Evolutionary conservation across 2,888 invertebrate genomes (phyloP).

Genomic region (Hypomecis atomaria): DNA sequence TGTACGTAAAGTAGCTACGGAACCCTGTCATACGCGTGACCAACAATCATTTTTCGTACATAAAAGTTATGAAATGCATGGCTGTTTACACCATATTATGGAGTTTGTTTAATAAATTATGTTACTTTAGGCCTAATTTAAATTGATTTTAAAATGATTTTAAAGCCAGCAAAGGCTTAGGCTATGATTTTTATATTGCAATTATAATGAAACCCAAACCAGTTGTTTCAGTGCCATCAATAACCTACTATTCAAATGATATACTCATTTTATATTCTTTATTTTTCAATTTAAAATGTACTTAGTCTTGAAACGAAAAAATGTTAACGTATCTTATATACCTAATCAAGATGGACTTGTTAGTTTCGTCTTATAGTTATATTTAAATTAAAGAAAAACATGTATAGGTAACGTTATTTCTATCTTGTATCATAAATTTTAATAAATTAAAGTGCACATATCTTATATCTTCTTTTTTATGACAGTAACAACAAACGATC

Average conservation of each 20-base stretch:
- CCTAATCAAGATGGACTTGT: constrained; percentile 35
- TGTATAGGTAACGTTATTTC: constrained; percentile 54
- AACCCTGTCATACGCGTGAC: too few relatives aligned
- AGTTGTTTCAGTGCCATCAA: constrained; percentile 46
- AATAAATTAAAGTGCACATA: constrained; percentile 76
- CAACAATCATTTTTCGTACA: too few relatives aligned
- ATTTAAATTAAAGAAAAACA: constrained; percentile 33
- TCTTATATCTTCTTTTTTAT: constrained; percentile 46
- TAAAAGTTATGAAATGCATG: constrained; percentile 2
- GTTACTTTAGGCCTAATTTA: constrained; percentile 8
- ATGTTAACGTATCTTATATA: constrained; percentile 37
- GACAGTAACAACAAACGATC: background rate
- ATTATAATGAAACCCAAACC: constrained; percentile 15
- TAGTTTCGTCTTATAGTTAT: constrained; percentile 39
- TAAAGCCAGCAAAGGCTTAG: constrained; percentile 13
- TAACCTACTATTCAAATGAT: constrained; percentile 41
- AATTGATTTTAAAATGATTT: background rate
- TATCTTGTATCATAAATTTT: constrained; percentile 65
- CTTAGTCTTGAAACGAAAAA: constrained; percentile 25
- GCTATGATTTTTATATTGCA: constrained; percentile 23
- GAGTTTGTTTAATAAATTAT: background rate
- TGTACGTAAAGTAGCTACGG: too few relatives aligned
- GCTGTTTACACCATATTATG: background rate
- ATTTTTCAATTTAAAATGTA: constrained; percentile 40
- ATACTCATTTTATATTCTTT: constrained; percentile 46